Base-by-base conservation (phyloP, 2,113 vertebrate species). In the Oryzias celebensis region DNA sequence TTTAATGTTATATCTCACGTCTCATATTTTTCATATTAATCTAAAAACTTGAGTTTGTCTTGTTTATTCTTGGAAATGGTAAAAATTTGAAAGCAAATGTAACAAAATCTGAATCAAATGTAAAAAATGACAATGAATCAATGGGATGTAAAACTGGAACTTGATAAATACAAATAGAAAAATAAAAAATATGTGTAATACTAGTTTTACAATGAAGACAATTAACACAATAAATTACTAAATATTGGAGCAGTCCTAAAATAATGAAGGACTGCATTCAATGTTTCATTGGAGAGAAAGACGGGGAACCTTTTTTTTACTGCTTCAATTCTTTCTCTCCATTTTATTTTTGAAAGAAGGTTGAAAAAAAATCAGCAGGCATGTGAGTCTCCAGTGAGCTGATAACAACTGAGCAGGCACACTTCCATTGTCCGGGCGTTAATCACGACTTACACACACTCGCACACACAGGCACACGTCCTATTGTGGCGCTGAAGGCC, bases 341-440 rank as follows among this genome's bases (percentile, higher is more conserved):
- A 47, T 69, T 49, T 52, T 75, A 71, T 82, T 68, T 31, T 28
- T 77, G 54, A 72, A 78, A 59, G 44, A 41, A 68, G 71, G 54
- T 66, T 48, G 0, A 13, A 12, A 53, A 14, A 58, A 65, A 53
- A 53, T 2, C 75, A 78, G 76, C 76, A 58, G 77, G 73, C 50
- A 66, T 74, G 54, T 62, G 73, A 68, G 75, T 65, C 75, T 66
- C 57, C 81, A 78, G 53, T 64, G 72, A 75, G 68, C 70, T 52
- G 73, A 81, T 81, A 81, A 71, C 80, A 87, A 82, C 23, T 68
- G 74, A 85, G 60, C 73, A 74, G 83, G 81, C 81, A 87, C 74
- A 81, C 79, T 66, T 81, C 79, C 61, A 82, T 85, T 87, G 81
- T 84, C 77, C 79, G 16, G 66, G 76, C 62, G 71, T 82, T 78